These are phyloP conservation scores for Drosophila watanabei DNA, from an alignment of 1,140 invertebrate species.

Conservation along the genomic window DNA sequence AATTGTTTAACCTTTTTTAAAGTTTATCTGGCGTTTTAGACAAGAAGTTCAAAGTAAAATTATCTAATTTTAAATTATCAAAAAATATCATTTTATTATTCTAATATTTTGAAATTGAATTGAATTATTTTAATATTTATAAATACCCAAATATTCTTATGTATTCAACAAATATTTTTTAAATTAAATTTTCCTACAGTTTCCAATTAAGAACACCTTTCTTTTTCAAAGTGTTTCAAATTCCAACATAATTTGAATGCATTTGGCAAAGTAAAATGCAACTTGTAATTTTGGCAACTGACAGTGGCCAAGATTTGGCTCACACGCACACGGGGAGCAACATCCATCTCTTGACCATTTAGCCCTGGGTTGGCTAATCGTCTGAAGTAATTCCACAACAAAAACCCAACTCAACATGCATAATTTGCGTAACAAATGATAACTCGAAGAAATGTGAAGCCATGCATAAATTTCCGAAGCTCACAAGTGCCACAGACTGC, in stretches of 20 bases:
- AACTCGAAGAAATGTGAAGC: conserved; percentile 83
- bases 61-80: too few species aligned
- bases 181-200: not conserved
- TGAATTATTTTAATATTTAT: too few species aligned
- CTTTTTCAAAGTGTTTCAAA: conserved; percentile 3
- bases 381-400: conserved; percentile 70
- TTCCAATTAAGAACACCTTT: not conserved
- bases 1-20: too few species aligned
- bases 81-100: too few species aligned
- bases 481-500: conserved; percentile 55
- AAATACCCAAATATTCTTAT: too few species aligned
- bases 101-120: too few species aligned
- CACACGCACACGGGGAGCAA: conserved; percentile 8
- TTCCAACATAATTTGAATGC: conserved; percentile 38
- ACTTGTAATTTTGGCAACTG: conserved; percentile 52
- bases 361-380: conserved; percentile 67
- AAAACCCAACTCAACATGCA: conserved; percentile 80
- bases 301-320: conserved; percentile 38
- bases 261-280: conserved; percentile 17
- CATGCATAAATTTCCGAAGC: conserved; percentile 77
- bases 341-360: conserved; percentile 54
- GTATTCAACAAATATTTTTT: too few species aligned
- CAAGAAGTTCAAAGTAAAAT: too few species aligned
- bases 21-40: too few species aligned
- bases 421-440: conserved; percentile 84